Evolutionary conservation across 2,113 vertebrate species (phyloP), one percentile per base, ranked within the genome.

Genomic region (Epinephelus cyanopodus): DNA sequence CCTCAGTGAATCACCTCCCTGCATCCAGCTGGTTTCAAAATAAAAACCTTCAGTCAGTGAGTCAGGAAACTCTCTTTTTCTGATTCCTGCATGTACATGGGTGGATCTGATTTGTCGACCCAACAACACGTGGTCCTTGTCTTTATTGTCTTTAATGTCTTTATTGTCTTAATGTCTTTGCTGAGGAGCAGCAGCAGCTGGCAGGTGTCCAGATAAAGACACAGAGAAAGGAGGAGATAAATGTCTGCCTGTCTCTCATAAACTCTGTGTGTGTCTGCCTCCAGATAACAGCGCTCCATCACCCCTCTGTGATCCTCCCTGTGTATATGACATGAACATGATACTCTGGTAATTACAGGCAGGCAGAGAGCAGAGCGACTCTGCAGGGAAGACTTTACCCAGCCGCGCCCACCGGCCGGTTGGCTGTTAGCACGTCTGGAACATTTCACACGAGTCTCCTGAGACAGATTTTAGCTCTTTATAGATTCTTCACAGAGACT

Each of bases 361-460:
- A 0, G 21, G 10, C 62, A 17, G 63, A 56, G 33, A 64, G 48
- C 70, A 42, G 12, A 17, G 50, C 4, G 25, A 76, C 25, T 48
- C 80, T 45, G 48, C 45, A 42, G 42, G 37, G 27, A 54, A 48
- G 62, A 58, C 61, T 63, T 65, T 15, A 63, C 48, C 60, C 81
- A 17, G 72, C 61, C 52, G 8, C 82, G 50, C 78, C 86, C 82
- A n/a, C 19, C 21, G 1, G 60, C 42, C 63, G 12, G n/a, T 21
- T 1, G 50, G 17, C 47, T 60, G 9, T 25, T 52, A 48, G 37
- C 67, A 48, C 63, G 5, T 50, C 57, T 17, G 12, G 2, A 60
- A 14, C 23, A 1, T 14, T 21, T 62, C 60, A 50, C 5, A 13
- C 3, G 1, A 65, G 37, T n/a, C 57, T 63, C 56, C 25, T 7